Evolutionary conservation across 2,888 invertebrate genomes (phyloP).

Genomic region (Drosophila robusta): DNA sequence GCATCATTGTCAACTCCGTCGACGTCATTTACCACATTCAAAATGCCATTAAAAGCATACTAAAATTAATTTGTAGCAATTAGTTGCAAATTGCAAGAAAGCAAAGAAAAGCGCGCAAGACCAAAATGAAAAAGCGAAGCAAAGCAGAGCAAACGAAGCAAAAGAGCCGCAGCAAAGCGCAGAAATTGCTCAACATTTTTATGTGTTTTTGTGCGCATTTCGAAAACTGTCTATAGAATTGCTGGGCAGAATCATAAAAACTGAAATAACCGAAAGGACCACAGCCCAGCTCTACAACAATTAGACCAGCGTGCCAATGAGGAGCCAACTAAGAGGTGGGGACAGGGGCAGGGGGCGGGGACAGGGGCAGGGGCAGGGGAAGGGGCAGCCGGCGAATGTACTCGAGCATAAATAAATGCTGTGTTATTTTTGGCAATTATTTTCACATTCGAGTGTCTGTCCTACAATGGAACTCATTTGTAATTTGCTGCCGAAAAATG

Average conservation of each 20-base stretch:
- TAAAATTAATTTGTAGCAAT: slow-evolving; percentile 81
- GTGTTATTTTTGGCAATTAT: slow-evolving; percentile 80
- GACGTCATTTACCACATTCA: slow-evolving; percentile 74
- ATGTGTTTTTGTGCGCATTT: slow-evolving; percentile 79
- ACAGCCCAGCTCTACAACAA: not conserved
- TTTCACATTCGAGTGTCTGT: slow-evolving; percentile 77
- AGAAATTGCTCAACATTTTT: slow-evolving; percentile 77
- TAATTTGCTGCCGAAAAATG: slow-evolving; percentile 69
- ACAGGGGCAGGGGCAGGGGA: not conserved
- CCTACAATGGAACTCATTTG: slow-evolving; percentile 69
- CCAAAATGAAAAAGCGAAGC: slow-evolving; percentile 6
- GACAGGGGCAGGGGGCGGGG: not conserved
- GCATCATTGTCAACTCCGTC: slow-evolving; percentile 64
- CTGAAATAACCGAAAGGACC: slow-evolving; percentile 30
- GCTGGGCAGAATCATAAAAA: slow-evolving; percentile 71
- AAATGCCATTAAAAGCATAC: slow-evolving; percentile 81
- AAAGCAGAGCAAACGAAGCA: slow-evolving; percentile 32
- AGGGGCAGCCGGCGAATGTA: slow-evolving; percentile 24
- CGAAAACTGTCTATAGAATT: slow-evolving; percentile 67
- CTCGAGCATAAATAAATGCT: slow-evolving; percentile 76
- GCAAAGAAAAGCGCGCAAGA: slow-evolving; percentile 37
- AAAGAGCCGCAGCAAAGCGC: slow-evolving; percentile 35
- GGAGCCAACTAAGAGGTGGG: not conserved
- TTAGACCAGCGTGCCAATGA: slow-evolving; percentile 4
- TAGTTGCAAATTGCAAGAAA: slow-evolving; percentile 80